Percentiles rank a stretch among this genome's conserved stretches.
Conservation (phyloP, 2,888 invertebrate genomes). For the Chymomyza amoena region DNA sequence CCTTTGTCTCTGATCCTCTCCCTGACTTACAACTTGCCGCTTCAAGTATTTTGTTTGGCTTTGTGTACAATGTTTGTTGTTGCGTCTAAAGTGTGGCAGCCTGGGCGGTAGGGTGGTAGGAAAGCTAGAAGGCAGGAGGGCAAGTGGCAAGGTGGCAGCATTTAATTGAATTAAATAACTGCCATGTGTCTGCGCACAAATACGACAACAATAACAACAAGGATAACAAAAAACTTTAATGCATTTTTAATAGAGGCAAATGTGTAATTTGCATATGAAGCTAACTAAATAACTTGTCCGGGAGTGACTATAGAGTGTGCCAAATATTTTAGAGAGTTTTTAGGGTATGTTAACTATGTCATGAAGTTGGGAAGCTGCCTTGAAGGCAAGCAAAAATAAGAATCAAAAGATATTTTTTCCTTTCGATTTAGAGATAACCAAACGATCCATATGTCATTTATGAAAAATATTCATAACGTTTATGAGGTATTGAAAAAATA, state of each 20-base stretch:
- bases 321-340: neutral
- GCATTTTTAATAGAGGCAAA: constrained; percentile 46
- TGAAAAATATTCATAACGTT: too few species aligned
- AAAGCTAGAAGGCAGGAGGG: neutral
- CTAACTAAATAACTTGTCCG: neutral
- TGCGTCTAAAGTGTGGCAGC: neutral
- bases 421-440: too few species aligned
- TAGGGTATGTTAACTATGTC: neutral
- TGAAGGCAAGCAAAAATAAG: too few species aligned
- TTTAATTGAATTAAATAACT: constrained; percentile 55
- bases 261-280: constrained; percentile 11
- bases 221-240: constrained; percentile 26
- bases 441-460: too few species aligned
- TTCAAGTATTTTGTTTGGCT: neutral
- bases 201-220: neutral
- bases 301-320: neutral
- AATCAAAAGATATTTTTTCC: too few species aligned
- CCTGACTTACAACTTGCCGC: neutral
- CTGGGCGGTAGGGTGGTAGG: neutral
- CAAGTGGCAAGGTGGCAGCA: constrained; percentile 3
- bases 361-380: too few species aligned
- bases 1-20: neutral
- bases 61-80: neutral
- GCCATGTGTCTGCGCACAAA: constrained; percentile 16
- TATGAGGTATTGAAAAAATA: too few species aligned